Evolutionary conservation across 64 coral and sea anemone species (phyloP).

Genomic region (Cladopsammia gracilis): DNA sequence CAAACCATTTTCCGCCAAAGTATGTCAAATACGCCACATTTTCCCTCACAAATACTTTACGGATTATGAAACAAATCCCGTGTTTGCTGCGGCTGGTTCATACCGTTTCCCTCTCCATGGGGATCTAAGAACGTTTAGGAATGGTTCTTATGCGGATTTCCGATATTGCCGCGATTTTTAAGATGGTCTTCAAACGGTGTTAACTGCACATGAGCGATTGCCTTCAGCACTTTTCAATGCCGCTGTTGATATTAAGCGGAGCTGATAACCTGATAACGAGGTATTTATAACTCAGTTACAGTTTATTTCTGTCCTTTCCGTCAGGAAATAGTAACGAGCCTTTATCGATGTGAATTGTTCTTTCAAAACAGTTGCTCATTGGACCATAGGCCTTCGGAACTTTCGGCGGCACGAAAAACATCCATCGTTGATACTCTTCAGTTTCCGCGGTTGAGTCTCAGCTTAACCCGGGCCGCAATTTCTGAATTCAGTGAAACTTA

Average conservation of each 20-base stretch:
- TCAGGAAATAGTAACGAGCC: constrained; percentile 37
- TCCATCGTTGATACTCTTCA: too few relatives aligned
- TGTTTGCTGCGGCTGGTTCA: neutral
- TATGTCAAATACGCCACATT: neutral
- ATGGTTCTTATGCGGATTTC: neutral
- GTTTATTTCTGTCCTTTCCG: constrained; percentile 35
- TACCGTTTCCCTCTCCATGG: neutral
- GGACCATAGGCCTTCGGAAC: neutral
- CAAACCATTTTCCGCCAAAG: neutral
- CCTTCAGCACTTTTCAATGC: neutral
- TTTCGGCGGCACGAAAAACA: too few relatives aligned
- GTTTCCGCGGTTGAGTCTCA: too few relatives aligned
- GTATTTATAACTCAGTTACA: constrained; percentile 17
- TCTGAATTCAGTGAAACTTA: too few relatives aligned
- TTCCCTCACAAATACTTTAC: neutral
- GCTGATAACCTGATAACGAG: neutral
- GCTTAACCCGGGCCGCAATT: too few relatives aligned
- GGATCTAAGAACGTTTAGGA: neutral
- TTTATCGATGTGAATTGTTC: neutral
- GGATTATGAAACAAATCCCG: constrained; percentile 36
- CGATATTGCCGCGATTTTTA: neutral
- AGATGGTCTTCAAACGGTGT: neutral
- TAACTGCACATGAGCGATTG: neutral
- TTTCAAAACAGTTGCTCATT: neutral
- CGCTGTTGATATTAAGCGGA: neutral